phyloP scores from a whole-genome alignment of 2,888 invertebrate genomes.

The Dynastes maya region DNA sequence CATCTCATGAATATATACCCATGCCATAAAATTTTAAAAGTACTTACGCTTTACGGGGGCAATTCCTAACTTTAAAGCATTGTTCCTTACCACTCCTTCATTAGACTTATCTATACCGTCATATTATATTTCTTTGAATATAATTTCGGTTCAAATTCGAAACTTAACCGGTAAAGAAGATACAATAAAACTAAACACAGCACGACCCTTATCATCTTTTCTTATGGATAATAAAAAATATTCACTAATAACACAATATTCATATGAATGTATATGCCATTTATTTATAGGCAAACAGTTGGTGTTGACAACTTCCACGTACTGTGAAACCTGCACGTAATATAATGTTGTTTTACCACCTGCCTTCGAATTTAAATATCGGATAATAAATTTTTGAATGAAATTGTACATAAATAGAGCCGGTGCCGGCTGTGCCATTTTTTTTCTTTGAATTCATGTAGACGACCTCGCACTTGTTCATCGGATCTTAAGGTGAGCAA shows the following conservation, averaged over 20 bases:
- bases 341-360: neutral
- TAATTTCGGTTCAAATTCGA: no score
- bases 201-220: neutral
- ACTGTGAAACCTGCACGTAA: constrained; percentile 2
- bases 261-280: neutral
- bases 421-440: constrained; percentile 7
- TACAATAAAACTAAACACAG: no score
- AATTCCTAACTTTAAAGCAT: no score
- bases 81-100: no score
- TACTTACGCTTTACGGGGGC: no score
- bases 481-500: constrained; percentile 31
- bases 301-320: neutral
- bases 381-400: constrained; percentile 20
- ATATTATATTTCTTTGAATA: no score
- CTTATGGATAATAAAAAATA: neutral
- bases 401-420: constrained; percentile 4
- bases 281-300: neutral
- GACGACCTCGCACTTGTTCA: constrained; percentile 38
- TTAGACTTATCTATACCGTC: no score
- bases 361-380: constrained; percentile 28
- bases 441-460: constrained; percentile 18
- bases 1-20: no score
- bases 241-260: neutral
- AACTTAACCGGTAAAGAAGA: no score
- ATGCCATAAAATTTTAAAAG: no score